Evolutionary conservation across 2,888 invertebrate species (phyloP).

Genomic region (Drosophila niveifrons): DNA sequence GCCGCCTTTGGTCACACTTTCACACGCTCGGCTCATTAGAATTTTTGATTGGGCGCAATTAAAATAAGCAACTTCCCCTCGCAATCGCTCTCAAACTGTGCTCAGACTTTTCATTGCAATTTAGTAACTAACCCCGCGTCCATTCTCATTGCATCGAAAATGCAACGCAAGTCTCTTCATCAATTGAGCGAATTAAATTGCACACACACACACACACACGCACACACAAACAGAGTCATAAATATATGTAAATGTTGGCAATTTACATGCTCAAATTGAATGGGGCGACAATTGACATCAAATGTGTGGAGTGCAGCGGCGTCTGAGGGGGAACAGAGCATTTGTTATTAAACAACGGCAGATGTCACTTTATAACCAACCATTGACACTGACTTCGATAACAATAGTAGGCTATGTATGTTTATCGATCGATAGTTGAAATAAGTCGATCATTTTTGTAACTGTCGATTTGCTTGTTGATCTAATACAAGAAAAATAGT

Average conservation of each 20-base stretch:
- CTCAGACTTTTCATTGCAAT: conserved; percentile 26
- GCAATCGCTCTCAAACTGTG: conserved; percentile 26
- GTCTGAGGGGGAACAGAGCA: background rate
- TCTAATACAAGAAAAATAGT: too few species aligned
- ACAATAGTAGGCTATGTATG: background rate
- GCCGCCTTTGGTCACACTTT: conserved; percentile 65
- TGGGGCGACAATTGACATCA: conserved; percentile 68
- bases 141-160: conserved; percentile 37
- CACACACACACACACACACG: conserved; percentile 26
- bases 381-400: conserved; percentile 30
- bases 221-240: conserved; percentile 28
- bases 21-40: conserved; percentile 71
- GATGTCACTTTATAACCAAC: conserved; percentile 35
- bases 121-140: conserved; percentile 17
- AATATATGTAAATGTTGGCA: conserved; percentile 55
- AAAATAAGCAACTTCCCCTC: conserved; percentile 40
- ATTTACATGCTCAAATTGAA: conserved; percentile 66
- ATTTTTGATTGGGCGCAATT: conserved; percentile 74
- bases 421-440: conserved; percentile 10
- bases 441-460: too few species aligned
- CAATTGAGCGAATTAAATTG: conserved; percentile 82
- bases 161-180: conserved; percentile 76
- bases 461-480: too few species aligned
- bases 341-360: background rate
- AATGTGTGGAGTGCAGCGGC: conserved; percentile 10